Evolutionary conservation across 2,888 invertebrate species (phyloP), one percentile per base, ranked within the genome.

Genomic region (Automeris io): DNA sequence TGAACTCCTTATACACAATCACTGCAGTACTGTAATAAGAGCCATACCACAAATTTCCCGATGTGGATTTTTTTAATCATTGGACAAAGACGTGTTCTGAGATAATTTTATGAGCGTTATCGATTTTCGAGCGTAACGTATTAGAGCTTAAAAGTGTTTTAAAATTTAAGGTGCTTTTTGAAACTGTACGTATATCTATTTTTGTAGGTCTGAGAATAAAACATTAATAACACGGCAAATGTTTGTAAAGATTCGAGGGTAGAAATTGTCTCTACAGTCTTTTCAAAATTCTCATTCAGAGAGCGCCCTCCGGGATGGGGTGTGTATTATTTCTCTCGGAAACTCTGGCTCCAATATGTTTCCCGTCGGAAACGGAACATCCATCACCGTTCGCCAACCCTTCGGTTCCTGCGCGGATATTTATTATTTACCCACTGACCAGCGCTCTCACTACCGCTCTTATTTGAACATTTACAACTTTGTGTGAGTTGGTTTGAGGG

Each of bases 361-460:
- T 51, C 43, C 47, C 47, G 51, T 40, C 51, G 56, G 55, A 51
- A 49, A 45, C 46, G 46, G 29, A 47, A 51, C 61, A 66, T 69
- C 64, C 59, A 68, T 68, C 67, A 68, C 57, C 39, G 52, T 43
- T 52, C 54, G 55, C 49, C 54, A 59, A 60, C 61, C 64, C 61
- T 61, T 56, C 50, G 46, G 43, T 47, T 39, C 33, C 43, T 46
- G 37, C 37, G 38, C 41, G 36, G 48, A 46, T 60, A 68, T 69
- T 63, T 70, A 70, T 68, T 70, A 71, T 69, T 70, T 65, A 69
- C 66, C 59, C 61, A 55, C 53, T 57, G 60, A 55, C 62, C 62
- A 50, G 58, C 47, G 52, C 41, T 40, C 33, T 40, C 34, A 19
- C 21, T 36, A 19, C 33, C 34, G 43, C 34, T 39, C 42, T 45